Evolutionary conservation across 2,113 vertebrate species (phyloP), one percentile per base, ranked within the genome.

Genomic region (Semnornis frantzii): DNA sequence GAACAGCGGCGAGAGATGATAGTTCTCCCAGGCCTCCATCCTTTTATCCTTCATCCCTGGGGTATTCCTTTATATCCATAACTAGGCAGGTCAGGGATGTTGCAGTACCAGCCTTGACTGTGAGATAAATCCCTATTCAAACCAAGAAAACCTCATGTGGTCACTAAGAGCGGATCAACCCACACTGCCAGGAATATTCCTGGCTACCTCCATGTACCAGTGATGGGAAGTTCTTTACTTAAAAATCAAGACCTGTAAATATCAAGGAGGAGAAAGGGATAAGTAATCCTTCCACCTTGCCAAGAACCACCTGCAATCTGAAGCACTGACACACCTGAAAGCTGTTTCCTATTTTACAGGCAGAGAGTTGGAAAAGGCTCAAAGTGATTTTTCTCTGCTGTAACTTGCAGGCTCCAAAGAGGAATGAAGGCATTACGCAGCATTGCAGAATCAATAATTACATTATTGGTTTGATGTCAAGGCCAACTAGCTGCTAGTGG

Each of bases 401-500:
- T 58, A 55, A 92, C 91, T 93, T 84, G 88, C 81, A 85, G 0
- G 1, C 58, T 52, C 3, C 77, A 39, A 87, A 66, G 82, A 92
- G 54, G 71, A 77, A 77, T 0, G 5, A 74, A 74, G 82, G 46
- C 58, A 89, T 94, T 63, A 89, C 8, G 2, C n/a, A 71, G 90
- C 18, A 6, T 0, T 64, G 79, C 74, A 65, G 91, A 94, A 96
- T 94, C 92, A 84, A 96, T 84, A 80, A 65, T 66, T 85, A 73
- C 30, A 76, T 72, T 31, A 88, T 31, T 64, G 73, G 96, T 95
- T 75, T 96, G 85, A 92, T 93, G 80, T 87, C 44, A 70, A 89
- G 52, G 82, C 69, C 94, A 95, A 87, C 72, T 76, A 91, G 77
- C 85, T 91, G 70, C 54, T n/a, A 92, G 85, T 87, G 70, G 69